These are phyloP conservation scores for Malurus alboscapulatus DNA, from an alignment of 2,113 vertebrate species.

Conservation along the genomic window DNA sequence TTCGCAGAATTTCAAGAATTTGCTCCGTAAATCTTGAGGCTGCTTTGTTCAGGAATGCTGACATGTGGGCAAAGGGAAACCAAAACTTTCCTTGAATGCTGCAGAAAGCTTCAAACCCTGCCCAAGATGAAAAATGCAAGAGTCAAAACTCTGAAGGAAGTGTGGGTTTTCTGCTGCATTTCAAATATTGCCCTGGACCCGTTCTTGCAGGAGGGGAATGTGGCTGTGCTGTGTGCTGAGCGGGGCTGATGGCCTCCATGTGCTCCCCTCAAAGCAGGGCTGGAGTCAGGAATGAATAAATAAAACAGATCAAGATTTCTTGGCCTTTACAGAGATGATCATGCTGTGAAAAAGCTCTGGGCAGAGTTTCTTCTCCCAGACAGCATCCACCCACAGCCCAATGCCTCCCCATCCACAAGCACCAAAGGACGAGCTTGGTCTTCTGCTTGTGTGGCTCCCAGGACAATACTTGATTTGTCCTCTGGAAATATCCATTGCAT, in stretches of 20 bases:
- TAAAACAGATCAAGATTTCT: slow-evolving; percentile 29
- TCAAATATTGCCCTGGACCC: not conserved
- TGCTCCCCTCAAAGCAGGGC: not conserved
- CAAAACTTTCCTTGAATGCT: slow-evolving; percentile 29
- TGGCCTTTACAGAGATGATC: not conserved
- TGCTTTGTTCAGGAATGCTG: slow-evolving; percentile 43
- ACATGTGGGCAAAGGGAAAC: slow-evolving; percentile 50
- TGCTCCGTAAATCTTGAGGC: slow-evolving; percentile 38
- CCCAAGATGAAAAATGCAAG: slow-evolving; percentile 1
- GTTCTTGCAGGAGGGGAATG: not conserved
- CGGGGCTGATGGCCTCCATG: slow-evolving; percentile 14
- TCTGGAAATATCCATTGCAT: not conserved
- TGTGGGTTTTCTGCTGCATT: slow-evolving; percentile 25
- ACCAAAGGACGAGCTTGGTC: not conserved
- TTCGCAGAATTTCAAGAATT: slow-evolving; percentile 51
- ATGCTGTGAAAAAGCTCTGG: not conserved
- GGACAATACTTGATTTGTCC: not conserved
- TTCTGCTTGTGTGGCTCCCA: rapidly evolving
- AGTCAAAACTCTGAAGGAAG: slow-evolving; percentile 17
- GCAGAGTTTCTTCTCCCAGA: not conserved
- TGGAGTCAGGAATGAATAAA: slow-evolving; percentile 2
- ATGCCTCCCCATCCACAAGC: not conserved
- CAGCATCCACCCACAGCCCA: not conserved
- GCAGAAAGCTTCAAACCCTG: slow-evolving; percentile 24
- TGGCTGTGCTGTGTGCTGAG: not conserved